Percentiles rank a stretch among this genome's conserved stretches.
These are phyloP conservation scores for Tillus elongatus DNA, from an alignment of 2,888 invertebrate genomes.

Conservation along the genomic window DNA sequence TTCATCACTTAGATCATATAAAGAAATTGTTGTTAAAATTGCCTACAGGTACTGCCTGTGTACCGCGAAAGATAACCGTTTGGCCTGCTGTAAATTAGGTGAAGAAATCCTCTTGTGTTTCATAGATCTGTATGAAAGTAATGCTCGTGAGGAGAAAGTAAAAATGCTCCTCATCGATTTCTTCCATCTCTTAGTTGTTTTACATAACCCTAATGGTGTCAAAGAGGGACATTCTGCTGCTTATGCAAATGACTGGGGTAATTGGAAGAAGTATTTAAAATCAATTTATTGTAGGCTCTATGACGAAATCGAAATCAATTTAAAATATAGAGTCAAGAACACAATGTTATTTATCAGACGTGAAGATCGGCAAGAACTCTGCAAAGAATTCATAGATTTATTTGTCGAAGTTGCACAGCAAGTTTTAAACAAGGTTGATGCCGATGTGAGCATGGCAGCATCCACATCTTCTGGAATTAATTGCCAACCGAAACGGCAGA, in stretches of 20 bases:
- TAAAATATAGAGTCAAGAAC: conserved; percentile 17
- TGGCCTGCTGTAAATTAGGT: conserved; percentile 36
- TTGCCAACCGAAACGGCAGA: conserved; percentile 29
- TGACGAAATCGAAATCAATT: conserved; percentile 27
- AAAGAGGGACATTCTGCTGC: conserved; percentile 31
- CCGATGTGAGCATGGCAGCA: too few species aligned
- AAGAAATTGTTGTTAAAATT: conserved; percentile 25
- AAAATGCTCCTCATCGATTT: conserved; percentile 42
- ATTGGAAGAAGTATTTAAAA: conserved; percentile 41
- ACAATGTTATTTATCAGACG: conserved; percentile 22
- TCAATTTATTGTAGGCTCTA: conserved; percentile 37
- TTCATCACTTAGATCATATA: conserved; percentile 19
- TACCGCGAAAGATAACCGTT: conserved; percentile 34
- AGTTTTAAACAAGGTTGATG: conserved; percentile 24
- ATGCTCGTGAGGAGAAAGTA: conserved; percentile 25
- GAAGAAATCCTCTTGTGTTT: conserved; percentile 32
- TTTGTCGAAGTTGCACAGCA: conserved; percentile 39
- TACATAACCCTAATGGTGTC: conserved; percentile 46
- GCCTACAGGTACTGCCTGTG: conserved; percentile 23
- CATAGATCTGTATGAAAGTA: conserved; percentile 26
- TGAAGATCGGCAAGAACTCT: conserved; percentile 20
- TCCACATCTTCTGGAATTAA: conserved; percentile 10
- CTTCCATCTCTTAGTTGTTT: conserved; percentile 43
- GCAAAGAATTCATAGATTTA: conserved; percentile 27
- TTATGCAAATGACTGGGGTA: conserved; percentile 37